Conservation (phyloP, 2,888 invertebrate species). For the Maniola hyperantus region DNA sequence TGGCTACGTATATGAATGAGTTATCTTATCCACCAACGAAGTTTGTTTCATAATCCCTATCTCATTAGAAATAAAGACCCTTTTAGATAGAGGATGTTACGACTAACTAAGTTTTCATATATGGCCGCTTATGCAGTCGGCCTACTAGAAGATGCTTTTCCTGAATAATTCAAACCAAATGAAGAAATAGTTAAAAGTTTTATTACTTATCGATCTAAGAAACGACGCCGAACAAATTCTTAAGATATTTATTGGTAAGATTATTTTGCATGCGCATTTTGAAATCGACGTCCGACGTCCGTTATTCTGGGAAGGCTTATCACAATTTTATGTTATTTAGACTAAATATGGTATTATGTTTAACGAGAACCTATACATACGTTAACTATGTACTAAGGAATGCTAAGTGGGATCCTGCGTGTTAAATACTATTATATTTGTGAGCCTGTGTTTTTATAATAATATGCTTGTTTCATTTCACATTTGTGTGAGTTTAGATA, state of each 20-base stretch:
- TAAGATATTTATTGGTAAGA: conserved; percentile 15
- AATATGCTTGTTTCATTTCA: too few species aligned
- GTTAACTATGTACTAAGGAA: background rate
- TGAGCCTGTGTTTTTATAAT: background rate
- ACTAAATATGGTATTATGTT: conserved; percentile 9
- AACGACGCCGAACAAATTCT: conserved; percentile 23
- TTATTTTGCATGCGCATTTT: conserved; percentile 25
- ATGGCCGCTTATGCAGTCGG: conserved; percentile 38
- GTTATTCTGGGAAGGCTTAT: conserved; percentile 4
- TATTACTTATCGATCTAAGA: conserved; percentile 23
- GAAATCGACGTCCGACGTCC: conserved; percentile 15
- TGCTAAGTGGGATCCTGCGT: background rate
- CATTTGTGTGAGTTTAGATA: too few species aligned
- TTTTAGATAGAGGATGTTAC: conserved; percentile 40
- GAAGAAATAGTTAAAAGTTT: conserved; percentile 34
- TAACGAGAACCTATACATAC: background rate
- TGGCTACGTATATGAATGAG: conserved; percentile 59
- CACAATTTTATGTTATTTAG: conserved; percentile 6
- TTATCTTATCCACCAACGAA: conserved; percentile 49
- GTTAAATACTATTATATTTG: background rate
- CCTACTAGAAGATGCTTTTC: conserved; percentile 39
- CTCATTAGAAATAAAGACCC: conserved; percentile 35
- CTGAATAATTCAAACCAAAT: conserved; percentile 39
- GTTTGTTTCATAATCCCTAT: conserved; percentile 42
- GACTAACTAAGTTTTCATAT: conserved; percentile 36